Evolutionary conservation across 1,140 invertebrate species (phyloP), one percentile per base, ranked within the genome.

Genomic region (Hypsibius dujardini): DNA sequence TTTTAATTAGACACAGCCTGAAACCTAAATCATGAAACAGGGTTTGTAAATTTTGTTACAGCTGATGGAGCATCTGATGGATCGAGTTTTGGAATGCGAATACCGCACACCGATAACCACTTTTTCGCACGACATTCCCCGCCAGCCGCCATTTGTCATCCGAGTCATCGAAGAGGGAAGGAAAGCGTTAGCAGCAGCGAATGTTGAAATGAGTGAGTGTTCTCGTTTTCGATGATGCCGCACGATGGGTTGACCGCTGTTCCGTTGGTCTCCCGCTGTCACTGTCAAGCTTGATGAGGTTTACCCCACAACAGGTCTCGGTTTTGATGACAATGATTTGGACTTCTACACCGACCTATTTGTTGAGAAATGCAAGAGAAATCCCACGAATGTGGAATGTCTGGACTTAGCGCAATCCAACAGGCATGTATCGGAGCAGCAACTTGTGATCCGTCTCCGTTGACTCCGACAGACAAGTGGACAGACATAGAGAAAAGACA

Each of bases 381-480:
- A 98, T 82, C 94, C 95, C 15, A 98, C 94, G 0, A 95, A 89
- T 79, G 92, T 97, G 0, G 95, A 98, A 79, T 89, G 94, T 75
- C 96, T 97, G 82, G 95, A 98, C 83, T 84, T 97, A 70, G 94
- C 95, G n/a, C 95, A 98, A 80, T 95, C 92, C 28, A 98, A 98
- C 78, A 95, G 79, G 79, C 80, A 14, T 42, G 47, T 15, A 69
- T 28, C 14, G 12, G 14, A 73, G 3, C n/a, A 45, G 2, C 72
- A 72, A 46, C 47, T 71, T n/a, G n/a, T 28, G 28, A 28, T 28
- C 28, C 28, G 28, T 28, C 28, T 28, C 28, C 28, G 28, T 28
- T 28, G 28, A 28, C 28, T 28, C 28, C 28, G 28, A 28, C 28
- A 28, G 28, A 28, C 28, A 28, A 28, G 28, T 28, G 28, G 28